Base-by-base conservation (phyloP, 1,140 invertebrate genomes). In the Elymnias hypermnestra region DNA sequence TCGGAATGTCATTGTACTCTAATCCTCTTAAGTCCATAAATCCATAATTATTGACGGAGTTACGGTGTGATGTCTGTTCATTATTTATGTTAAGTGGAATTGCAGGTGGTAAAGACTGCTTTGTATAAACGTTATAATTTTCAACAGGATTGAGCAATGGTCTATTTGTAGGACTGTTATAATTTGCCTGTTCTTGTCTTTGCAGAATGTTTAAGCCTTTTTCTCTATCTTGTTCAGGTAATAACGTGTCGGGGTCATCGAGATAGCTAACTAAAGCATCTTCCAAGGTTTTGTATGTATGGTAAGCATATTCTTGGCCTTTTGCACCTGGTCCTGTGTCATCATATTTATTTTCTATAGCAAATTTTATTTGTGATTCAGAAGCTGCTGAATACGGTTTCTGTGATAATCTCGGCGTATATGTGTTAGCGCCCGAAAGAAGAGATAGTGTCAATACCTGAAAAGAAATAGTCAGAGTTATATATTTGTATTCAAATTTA, bases 301-400 rank as follows among this genome's bases (percentile, higher is more conserved):
- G 68, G 55, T 77, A 85, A 0, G 79, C 82, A 31, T 61, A 61
- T 15, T 81, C 73, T 0, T 54, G 68, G 4, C 41, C 15, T 35
- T 75, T 76, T 0, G 81, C 72, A 19, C 83, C 86, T 1, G 86
- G 83, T 7, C 86, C 86, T 0, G 86, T 87, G 43, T 84, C 56
- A 42, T 86, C 84, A 41, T 87, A 87, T 31, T 81, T 78, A 62
- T 86, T 86, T 17, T 86, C 81, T n/a, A 76, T 53, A 3, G 86
- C 86, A 39, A 75, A 83, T 12, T 61, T 65, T 8, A 84, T 76
- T 44, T 87, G 86, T 2, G 66, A 55, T 15, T 67, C 50, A 3
- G 76, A 70, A 1, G 86, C 84, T 8, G 67, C 72, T 4, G 67
- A 62, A 10, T 54, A 13, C 1, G 29, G 42, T 3, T 36, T 26